These are phyloP conservation scores for Strix aluco DNA, from an alignment of 2,113 vertebrate genomes.

Conservation along the genomic window DNA sequence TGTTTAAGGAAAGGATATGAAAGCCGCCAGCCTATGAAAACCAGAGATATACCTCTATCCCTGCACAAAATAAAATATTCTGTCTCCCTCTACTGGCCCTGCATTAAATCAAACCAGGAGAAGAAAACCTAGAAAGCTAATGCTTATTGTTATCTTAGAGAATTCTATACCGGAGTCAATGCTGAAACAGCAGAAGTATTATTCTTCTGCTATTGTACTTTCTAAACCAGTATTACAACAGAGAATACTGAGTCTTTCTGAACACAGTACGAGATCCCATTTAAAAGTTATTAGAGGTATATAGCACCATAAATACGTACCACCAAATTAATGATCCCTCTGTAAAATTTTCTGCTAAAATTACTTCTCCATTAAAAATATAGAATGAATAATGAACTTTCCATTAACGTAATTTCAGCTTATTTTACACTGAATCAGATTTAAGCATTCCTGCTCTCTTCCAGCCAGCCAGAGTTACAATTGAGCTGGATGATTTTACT, in stretches of 20 bases:
- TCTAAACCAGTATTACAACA: neutral
- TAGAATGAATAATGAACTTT: neutral
- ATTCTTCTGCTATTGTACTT: neutral
- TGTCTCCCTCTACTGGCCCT: slow-evolving; percentile 56
- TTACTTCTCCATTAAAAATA: neutral
- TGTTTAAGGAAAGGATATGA: neutral
- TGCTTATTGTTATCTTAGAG: neutral
- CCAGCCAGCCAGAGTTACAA: neutral
- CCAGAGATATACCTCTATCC: neutral
- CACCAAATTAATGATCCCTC: neutral
- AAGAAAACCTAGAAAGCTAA: neutral
- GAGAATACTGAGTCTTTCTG: neutral
- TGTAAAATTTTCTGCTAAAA: neutral
- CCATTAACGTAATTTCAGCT: neutral
- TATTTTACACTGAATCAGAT: neutral
- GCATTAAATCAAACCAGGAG: neutral
- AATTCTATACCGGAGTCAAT: neutral
- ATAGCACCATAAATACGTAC: neutral
- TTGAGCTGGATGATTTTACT: neutral
- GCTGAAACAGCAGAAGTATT: neutral
- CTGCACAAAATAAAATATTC: neutral
- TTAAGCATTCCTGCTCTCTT: neutral
- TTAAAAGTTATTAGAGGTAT: neutral
- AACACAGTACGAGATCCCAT: neutral
- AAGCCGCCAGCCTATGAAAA: neutral